Percentiles rank a stretch among this genome's conserved stretches.
These are phyloP conservation scores for Helicoverpa zea DNA, from an alignment of 1,140 invertebrate genomes.

Conservation along the genomic window DNA sequence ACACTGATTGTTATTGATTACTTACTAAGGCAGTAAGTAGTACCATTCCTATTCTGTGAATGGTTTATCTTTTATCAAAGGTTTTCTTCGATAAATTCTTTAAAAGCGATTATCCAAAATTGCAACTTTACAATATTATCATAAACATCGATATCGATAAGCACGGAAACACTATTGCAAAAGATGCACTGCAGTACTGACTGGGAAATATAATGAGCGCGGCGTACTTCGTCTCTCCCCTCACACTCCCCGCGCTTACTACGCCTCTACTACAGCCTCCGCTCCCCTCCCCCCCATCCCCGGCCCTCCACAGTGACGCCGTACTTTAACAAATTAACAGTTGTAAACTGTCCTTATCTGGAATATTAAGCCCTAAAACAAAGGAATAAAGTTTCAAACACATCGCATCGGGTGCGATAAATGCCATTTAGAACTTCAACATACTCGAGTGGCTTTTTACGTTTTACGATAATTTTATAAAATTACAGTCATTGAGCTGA, in stretches of 20 bases:
- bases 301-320: slow-evolving; percentile 59
- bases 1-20: no score
- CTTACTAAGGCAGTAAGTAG: no score
- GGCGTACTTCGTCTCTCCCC: slow-evolving; percentile 41
- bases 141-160: background rate
- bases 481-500: slow-evolving; percentile 69
- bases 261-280: slow-evolving; percentile 77
- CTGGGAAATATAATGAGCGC: slow-evolving; percentile 65
- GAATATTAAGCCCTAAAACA: slow-evolving; percentile 14
- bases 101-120: background rate
- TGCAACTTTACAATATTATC: background rate
- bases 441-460: slow-evolving; percentile 59
- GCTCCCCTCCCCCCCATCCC: slow-evolving; percentile 54
- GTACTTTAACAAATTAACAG: slow-evolving; percentile 7
- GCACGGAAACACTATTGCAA: background rate
- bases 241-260: slow-evolving; percentile 64
- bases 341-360: background rate
- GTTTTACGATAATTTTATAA: slow-evolving; percentile 76
- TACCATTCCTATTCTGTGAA: no score
- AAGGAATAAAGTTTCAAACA: background rate
- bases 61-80: no score
- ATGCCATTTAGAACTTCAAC: slow-evolving; percentile 58
- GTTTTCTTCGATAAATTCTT: no score
- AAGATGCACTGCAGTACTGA: slow-evolving; percentile 51
- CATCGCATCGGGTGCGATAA: background rate